Evolutionary conservation across 2,113 vertebrate genomes (phyloP).

Genomic region (Elaphurus davidianus): DNA sequence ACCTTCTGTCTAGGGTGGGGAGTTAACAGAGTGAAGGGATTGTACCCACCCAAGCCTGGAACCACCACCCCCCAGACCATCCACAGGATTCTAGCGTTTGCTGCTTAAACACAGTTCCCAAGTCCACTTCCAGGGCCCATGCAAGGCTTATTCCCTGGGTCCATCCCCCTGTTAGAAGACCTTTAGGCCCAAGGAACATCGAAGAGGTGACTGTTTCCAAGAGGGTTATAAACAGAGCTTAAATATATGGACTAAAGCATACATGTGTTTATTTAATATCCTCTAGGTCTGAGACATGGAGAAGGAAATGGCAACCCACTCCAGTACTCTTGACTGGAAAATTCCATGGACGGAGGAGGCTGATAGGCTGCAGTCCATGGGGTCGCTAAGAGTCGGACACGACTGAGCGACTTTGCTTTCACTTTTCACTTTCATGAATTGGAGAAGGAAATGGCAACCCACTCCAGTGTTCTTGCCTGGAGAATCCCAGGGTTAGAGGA

Average conservation of each 20-base stretch:
- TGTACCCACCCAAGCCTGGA: background rate
- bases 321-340: no score
- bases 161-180: background rate
- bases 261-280: background rate
- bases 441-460: no score
- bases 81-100: background rate
- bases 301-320: no score
- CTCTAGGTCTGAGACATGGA: background rate
- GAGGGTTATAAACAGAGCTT: background rate
- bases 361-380: no score
- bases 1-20: background rate
- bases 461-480: no score
- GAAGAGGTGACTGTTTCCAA: background rate
- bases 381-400: no score
- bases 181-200: background rate
- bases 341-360: no score
- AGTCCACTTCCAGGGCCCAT: background rate
- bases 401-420: no score
- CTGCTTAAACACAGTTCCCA: background rate
- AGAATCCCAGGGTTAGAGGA: no score
- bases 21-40: background rate
- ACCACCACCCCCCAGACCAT: background rate
- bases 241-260: background rate
- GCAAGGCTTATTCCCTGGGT: background rate
- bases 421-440: no score